A percentile compares a stretch with the other conserved stretches of the same genome.
Evolutionary conservation across 2,113 vertebrate species (phyloP).

Genomic region (Chrysemys picta): DNA sequence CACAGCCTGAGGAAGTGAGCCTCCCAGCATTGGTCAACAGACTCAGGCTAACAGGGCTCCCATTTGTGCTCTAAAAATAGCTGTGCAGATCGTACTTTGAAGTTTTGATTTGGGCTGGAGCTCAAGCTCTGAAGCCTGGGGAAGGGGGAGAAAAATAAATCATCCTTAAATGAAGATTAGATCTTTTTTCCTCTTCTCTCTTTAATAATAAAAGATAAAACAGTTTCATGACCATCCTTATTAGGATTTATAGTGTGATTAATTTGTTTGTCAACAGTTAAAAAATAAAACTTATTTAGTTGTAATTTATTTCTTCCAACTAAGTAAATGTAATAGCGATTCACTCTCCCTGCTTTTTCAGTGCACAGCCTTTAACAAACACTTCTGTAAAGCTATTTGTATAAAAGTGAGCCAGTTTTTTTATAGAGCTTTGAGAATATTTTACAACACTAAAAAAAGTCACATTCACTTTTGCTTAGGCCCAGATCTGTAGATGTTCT

Average conservation of each 20-base stretch:
- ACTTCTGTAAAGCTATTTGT: neutral
- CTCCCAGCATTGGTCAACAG: neutral
- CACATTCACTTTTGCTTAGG: neutral
- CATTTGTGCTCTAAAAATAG: neutral
- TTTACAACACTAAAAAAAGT: neutral
- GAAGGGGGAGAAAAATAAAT: neutral
- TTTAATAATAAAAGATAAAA: neutral
- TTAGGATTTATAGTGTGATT: neutral
- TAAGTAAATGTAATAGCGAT: neutral
- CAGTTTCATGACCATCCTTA: neutral
- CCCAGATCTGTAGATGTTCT: neutral
- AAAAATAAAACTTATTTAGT: neutral
- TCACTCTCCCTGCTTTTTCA: neutral
- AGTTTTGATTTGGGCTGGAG: accelerated
- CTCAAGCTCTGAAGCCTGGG: neutral
- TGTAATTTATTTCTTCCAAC: neutral
- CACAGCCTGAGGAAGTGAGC: neutral
- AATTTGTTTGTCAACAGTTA: slow-evolving; percentile 5
- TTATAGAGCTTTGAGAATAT: neutral
- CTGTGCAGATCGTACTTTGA: neutral
- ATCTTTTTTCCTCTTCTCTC: neutral
- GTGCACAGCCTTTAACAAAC: neutral
- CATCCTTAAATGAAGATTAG: neutral
- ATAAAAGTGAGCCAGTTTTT: neutral
- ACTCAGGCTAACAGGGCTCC: neutral